These are phyloP conservation scores for Sitta europaea DNA, from an alignment of 2,113 vertebrate species.

Conservation along the genomic window DNA sequence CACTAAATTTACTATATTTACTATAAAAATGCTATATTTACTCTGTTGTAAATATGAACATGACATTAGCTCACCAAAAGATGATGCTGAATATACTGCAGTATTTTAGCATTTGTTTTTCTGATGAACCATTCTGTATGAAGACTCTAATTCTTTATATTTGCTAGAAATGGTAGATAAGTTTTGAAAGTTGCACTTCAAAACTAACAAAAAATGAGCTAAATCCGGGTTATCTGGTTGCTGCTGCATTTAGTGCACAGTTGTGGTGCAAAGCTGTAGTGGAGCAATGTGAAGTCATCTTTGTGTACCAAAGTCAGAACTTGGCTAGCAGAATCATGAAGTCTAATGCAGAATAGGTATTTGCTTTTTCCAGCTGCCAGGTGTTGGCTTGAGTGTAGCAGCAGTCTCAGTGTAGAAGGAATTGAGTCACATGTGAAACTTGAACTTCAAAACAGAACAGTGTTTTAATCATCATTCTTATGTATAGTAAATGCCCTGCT, in stretches of 20 bases:
- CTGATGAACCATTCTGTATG: background rate
- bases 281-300: background rate
- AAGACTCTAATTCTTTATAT: background rate
- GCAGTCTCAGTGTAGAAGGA: background rate
- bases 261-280: background rate
- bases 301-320: background rate
- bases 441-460: background rate
- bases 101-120: background rate
- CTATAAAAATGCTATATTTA: no score
- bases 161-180: background rate
- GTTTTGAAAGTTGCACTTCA: background rate
- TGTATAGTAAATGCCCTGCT: background rate
- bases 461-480: background rate
- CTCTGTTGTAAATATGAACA: background rate
- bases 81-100: background rate
- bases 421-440: background rate
- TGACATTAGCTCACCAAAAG: background rate
- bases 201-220: background rate
- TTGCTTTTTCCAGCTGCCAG: background rate
- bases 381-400: background rate
- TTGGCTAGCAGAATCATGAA: background rate
- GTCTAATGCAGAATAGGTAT: background rate
- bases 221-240: background rate
- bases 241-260: background rate
- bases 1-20: no score